These are phyloP conservation scores for Zele albiditarsus DNA, from an alignment of 2,888 invertebrate genomes.

Conservation along the genomic window DNA sequence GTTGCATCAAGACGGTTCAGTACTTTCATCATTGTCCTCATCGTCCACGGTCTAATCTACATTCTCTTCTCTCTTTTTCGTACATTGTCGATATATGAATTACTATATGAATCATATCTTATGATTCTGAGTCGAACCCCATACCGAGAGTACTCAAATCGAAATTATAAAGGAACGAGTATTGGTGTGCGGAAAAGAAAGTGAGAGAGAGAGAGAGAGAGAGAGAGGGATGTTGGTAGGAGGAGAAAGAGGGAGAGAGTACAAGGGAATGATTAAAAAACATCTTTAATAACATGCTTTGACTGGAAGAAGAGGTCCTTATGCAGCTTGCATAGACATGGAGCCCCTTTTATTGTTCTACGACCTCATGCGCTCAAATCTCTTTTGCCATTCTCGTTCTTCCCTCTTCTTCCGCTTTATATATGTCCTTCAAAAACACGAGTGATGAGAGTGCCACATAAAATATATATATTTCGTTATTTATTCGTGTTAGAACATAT, in stretches of 20 bases:
- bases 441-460: slow-evolving; percentile 49
- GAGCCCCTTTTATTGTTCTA: not conserved
- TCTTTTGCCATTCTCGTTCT: slow-evolving; percentile 47
- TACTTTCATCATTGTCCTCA: slow-evolving; percentile 38
- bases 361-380: slow-evolving; percentile 34
- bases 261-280: slow-evolving; percentile 22
- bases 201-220: slow-evolving; percentile 10
- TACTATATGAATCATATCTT: too few relatives aligned
- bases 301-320: slow-evolving; percentile 3
- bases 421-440: slow-evolving; percentile 35
- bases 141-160: not conserved
- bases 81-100: not conserved
- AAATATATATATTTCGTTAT: slow-evolving; percentile 46
- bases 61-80: too few relatives aligned
- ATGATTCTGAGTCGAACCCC: too few relatives aligned
- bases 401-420: slow-evolving; percentile 48
- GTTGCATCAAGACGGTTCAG: slow-evolving; percentile 17
- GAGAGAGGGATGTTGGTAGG: not conserved
- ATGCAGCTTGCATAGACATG: slow-evolving; percentile 21
- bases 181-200: too few relatives aligned
- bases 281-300: slow-evolving; percentile 34
- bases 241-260: not conserved
- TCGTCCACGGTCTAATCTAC: too few relatives aligned
- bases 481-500: slow-evolving; percentile 61
- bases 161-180: too few relatives aligned